These are phyloP conservation scores for Sakesphorus luctuosus DNA, from an alignment of 2,113 vertebrate species.

Conservation along the genomic window DNA sequence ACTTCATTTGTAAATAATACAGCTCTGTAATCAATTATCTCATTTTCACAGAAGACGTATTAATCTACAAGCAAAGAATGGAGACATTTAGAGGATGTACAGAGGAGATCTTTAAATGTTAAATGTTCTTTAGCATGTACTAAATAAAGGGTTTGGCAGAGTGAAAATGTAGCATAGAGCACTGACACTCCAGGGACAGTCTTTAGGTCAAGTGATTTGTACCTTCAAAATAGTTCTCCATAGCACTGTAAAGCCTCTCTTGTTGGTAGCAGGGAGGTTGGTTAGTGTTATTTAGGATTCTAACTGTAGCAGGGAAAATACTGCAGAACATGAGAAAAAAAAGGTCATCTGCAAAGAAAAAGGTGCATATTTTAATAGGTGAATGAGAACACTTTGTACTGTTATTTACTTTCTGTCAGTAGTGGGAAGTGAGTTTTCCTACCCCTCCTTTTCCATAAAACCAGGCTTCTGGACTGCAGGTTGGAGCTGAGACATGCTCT, in stretches of 20 bases:
- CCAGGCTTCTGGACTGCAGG: neutral
- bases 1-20: conserved; percentile 75
- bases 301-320: neutral
- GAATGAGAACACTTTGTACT: neutral
- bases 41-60: conserved; percentile 73
- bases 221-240: conserved; percentile 44
- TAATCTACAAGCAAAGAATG: conserved; percentile 68
- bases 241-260: conserved; percentile 31
- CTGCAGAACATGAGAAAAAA: neutral
- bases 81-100: conserved; percentile 67
- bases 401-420: neutral
- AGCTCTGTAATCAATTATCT: conserved; percentile 76
- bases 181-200: conserved; percentile 24
- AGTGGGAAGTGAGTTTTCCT: neutral
- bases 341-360: neutral
- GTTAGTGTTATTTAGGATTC: neutral
- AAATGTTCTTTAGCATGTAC: conserved; percentile 60
- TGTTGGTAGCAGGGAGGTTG: neutral
- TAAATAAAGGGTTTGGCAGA: conserved; percentile 60
- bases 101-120: conserved; percentile 72
- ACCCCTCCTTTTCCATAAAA: neutral
- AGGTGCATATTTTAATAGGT: neutral
- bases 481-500: fast-evolving
- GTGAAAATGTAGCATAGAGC: conserved; percentile 5
- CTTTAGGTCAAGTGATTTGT: conserved; percentile 69